Base-by-base conservation (phyloP, 2,888 invertebrate genomes). In the Clanis bilineata region DNA sequence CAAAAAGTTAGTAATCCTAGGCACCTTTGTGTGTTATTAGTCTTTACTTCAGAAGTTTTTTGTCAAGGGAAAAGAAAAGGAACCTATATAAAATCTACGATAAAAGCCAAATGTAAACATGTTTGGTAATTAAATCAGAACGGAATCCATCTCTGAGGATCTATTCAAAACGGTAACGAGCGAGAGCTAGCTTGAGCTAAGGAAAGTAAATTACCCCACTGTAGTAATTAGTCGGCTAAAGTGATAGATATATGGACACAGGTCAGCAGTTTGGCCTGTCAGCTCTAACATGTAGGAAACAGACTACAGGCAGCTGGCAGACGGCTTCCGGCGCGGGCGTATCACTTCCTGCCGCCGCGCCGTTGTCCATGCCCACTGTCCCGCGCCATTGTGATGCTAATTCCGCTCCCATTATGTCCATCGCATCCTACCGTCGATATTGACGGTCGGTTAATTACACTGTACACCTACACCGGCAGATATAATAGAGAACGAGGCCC, bases 351-450 rank as follows among this genome's bases (percentile, higher is more conserved):
- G 72, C 65, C 65, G 58, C 63, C 59, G n/a, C n/a, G n/a, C n/a
- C 65, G 62, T 47, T 61, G 62, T 56, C 61, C 62, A 61, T 57
- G 43, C 36, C 23, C 61, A 61, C 61, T 57, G 43, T 23, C 23
- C 58, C 51, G 60, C 55, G 41, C 62, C 39, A 79, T 79, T 77
- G 77, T 85, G 73, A 81, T 84, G 82, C 74, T 82, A 85, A 84
- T 83, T 70, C 68, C 71, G 77, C 73, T 74, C 79, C 77, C 75
- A 76, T 82, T 86, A 78, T 74, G 79, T 77, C 79, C 70, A 69
- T 76, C 74, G 71, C 65, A 72, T 63, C 62, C 64, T 62, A 69
- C 59, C 62, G 62, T 64, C 61, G 59, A 68, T 68, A 68, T 59
- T 61, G 59, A 32, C 58, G 67, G 67, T 62, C 39, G 60, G 64